Evolutionary conservation across 2,888 invertebrate genomes (phyloP).

Genomic region (Lycaena phlaeas): DNA sequence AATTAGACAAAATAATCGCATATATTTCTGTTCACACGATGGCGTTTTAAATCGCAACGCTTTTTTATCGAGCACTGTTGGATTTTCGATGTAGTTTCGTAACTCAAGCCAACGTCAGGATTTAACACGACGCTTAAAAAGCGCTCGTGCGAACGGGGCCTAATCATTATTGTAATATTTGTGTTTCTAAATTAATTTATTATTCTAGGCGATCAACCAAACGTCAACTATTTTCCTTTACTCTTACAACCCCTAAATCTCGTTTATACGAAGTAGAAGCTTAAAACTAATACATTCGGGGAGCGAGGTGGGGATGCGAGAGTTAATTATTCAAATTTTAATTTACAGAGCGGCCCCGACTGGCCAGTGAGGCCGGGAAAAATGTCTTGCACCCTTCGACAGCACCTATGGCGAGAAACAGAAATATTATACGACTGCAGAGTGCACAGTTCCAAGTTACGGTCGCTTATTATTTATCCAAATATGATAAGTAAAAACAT

Average conservation of each 20-base stretch:
- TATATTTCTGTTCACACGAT: no score
- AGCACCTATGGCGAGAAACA: conserved; percentile 28
- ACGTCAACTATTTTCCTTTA: conserved; percentile 43
- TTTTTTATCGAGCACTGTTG: no score
- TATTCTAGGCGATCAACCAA: conserved; percentile 20
- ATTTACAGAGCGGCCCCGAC: conserved; percentile 61
- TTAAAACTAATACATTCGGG: conserved; percentile 70
- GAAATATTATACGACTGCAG: neutral
- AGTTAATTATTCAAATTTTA: conserved; percentile 73
- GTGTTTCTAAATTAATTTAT: no score
- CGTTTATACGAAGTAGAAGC: conserved; percentile 55
- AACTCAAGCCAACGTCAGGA: no score
- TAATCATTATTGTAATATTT: no score
- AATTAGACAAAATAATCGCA: no score
- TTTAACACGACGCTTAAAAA: no score
- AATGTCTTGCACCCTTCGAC: conserved; percentile 66
- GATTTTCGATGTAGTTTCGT: no score
- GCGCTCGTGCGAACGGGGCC: no score
- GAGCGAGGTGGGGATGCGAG: conserved; percentile 31
- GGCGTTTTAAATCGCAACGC: no score
- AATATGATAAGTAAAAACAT: no score
- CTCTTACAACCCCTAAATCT: conserved; percentile 48
- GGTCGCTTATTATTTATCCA: no score
- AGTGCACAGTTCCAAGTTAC: neutral
- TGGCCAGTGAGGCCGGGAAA: conserved; percentile 48